These are phyloP conservation scores for Drosophila robusta DNA, from an alignment of 2,888 invertebrate genomes.

Conservation along the genomic window DNA sequence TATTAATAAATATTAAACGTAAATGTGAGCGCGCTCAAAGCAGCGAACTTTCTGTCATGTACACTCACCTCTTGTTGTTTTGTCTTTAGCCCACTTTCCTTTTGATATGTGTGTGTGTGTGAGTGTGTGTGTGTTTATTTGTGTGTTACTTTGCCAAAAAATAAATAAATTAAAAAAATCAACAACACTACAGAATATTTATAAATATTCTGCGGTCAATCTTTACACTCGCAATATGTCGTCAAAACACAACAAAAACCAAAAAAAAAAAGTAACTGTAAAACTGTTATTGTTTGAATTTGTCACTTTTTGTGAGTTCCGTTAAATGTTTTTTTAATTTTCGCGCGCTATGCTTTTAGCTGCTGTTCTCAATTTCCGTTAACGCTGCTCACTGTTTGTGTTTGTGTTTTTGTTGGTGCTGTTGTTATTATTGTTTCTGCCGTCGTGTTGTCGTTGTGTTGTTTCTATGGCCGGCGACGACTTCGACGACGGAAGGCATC, in stretches of 20 bases:
- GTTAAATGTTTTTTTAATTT: slow-evolving; percentile 11
- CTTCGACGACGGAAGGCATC: slow-evolving; percentile 53
- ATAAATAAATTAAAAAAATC: slow-evolving; percentile 1
- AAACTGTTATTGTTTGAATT: slow-evolving; percentile 4
- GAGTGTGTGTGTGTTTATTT: slow-evolving; percentile 21
- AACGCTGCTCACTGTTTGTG: slow-evolving; percentile 18
- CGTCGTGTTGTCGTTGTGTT: slow-evolving; percentile 50
- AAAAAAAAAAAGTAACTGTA: slow-evolving; percentile 27
- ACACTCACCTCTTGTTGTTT: slow-evolving; percentile 49
- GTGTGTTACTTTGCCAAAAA: slow-evolving; percentile 23
- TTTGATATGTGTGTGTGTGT: slow-evolving; percentile 43
- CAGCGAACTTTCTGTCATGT: slow-evolving; percentile 22
- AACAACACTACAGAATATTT: slow-evolving; percentile 25
- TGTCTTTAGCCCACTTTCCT: slow-evolving; percentile 50
- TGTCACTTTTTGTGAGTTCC: slow-evolving; percentile 24
- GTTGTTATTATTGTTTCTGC: slow-evolving; percentile 33
- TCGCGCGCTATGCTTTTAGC: slow-evolving; percentile 39
- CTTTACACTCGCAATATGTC: slow-evolving; percentile 17
- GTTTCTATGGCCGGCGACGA: slow-evolving; percentile 53
- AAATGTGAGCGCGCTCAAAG: slow-evolving; percentile 5
- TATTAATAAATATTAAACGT: slow-evolving; percentile 13
- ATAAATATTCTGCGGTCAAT: slow-evolving; percentile 5
- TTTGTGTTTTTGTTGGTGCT: slow-evolving; percentile 19
- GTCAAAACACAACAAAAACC: slow-evolving; percentile 33
- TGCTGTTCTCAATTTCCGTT: slow-evolving; percentile 21